Conservation (phyloP, 2,113 vertebrate genomes). For the Pandion haliaetus region DNA sequence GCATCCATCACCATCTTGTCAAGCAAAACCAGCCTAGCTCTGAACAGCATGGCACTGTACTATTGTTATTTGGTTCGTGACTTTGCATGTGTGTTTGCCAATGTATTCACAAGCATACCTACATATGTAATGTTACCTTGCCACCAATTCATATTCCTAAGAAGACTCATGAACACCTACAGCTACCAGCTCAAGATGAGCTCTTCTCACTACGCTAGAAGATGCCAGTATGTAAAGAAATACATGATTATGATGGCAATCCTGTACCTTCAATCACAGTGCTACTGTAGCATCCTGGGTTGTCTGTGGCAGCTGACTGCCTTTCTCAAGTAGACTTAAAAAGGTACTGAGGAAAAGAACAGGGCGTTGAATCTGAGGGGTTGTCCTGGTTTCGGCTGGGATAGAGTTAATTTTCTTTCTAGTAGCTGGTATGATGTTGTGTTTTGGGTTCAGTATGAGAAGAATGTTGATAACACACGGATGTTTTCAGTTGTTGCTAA, state of each 20-base stretch:
- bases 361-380: neutral
- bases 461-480: no score
- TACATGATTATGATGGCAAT: neutral
- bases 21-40: neutral
- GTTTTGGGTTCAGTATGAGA: no score
- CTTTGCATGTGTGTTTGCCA: neutral
- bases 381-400: no score
- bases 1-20: neutral
- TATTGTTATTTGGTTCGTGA: neutral
- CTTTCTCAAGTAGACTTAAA: neutral
- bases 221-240: neutral
- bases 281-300: neutral
- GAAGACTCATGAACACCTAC: neutral
- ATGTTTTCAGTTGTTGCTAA: no score
- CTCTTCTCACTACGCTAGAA: neutral
- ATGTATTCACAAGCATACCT: neutral
- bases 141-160: neutral
- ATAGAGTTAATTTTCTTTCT: no score
- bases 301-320: neutral
- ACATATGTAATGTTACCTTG: neutral
- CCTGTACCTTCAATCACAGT: neutral
- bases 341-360: neutral
- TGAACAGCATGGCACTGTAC: neutral
- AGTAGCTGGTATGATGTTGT: no score
- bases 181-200: neutral